Evolutionary conservation across 2,113 vertebrate species (phyloP).

Genomic region (Zapornia atra): DNA sequence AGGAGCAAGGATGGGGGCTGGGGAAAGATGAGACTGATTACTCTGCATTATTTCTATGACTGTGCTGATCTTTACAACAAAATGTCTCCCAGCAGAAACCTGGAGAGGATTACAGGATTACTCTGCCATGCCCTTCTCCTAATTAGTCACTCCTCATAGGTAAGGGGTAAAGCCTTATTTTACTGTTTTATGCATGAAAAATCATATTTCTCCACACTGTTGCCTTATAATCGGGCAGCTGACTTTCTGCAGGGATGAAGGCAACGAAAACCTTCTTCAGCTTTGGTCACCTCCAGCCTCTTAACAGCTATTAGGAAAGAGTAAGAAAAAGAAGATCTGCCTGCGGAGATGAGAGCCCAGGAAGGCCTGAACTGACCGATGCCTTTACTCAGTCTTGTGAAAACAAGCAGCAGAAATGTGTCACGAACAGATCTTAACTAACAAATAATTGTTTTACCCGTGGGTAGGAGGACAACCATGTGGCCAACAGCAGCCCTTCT

Average conservation of each 20-base stretch:
- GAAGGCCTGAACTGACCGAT: not conserved
- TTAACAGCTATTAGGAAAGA: not conserved
- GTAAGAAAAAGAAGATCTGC: not conserved
- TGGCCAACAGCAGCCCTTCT: not conserved
- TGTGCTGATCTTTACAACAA: conserved; percentile 56
- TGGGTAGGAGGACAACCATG: not conserved
- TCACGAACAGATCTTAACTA: not conserved
- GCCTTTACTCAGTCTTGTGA: not conserved
- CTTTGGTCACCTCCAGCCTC: not conserved
- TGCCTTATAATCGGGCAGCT: not conserved
- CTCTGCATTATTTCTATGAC: conserved; percentile 54
- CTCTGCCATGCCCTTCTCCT: conserved; percentile 39
- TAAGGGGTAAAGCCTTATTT: conserved; percentile 10
- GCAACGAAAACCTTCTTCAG: not conserved
- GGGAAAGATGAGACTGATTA: conserved; percentile 53
- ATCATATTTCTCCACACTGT: not conserved
- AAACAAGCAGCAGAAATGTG: conserved; percentile 41
- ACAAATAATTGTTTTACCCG: not conserved
- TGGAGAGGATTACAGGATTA: conserved; percentile 57
- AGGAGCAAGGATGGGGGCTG: conserved; percentile 42
- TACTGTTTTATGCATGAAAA: not conserved
- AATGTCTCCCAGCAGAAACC: conserved; percentile 44
- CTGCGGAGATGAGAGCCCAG: rapidly evolving
- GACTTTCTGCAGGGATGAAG: not conserved
- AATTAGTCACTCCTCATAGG: conserved; percentile 21